phyloP scores from a whole-genome alignment of 2,113 vertebrate genomes.

The Eulemur macaco region DNA sequence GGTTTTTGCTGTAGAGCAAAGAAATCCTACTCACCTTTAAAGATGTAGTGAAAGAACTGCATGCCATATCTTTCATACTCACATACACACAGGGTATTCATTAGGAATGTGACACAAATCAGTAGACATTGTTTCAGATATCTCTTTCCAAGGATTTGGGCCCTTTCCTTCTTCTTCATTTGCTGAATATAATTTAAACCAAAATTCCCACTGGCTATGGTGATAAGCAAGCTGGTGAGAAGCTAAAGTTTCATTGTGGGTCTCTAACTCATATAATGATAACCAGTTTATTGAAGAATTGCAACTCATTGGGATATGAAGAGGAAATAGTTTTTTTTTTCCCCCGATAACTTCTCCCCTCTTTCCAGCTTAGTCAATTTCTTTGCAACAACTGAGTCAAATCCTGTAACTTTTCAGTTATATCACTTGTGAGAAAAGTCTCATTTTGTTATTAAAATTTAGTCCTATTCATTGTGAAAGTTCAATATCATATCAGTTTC shows the following conservation, averaged over 20 bases:
- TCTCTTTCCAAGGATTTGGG: neutral
- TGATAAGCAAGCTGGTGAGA: neutral
- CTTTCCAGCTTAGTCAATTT: neutral
- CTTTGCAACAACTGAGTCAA: neutral
- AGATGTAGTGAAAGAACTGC: neutral
- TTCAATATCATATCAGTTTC: neutral
- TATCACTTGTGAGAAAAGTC: neutral
- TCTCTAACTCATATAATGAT: neutral
- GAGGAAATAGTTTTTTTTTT: neutral
- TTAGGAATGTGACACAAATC: neutral
- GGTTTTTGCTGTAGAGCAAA: slow-evolving; percentile 29
- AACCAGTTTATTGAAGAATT: neutral
- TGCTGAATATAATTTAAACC: neutral
- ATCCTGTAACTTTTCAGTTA: neutral
- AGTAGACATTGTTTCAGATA: neutral
- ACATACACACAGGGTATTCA: neutral
- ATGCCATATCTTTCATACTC: neutral
- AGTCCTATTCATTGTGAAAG: neutral
- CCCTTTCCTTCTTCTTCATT: neutral
- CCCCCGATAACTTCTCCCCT: neutral
- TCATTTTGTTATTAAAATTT: neutral
- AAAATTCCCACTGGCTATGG: neutral
- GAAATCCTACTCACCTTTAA: slow-evolving; percentile 22
- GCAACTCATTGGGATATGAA: neutral
- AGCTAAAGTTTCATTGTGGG: neutral